Base-by-base conservation (phyloP, 1,140 invertebrate species). In the Globodera rostochiensis region DNA sequence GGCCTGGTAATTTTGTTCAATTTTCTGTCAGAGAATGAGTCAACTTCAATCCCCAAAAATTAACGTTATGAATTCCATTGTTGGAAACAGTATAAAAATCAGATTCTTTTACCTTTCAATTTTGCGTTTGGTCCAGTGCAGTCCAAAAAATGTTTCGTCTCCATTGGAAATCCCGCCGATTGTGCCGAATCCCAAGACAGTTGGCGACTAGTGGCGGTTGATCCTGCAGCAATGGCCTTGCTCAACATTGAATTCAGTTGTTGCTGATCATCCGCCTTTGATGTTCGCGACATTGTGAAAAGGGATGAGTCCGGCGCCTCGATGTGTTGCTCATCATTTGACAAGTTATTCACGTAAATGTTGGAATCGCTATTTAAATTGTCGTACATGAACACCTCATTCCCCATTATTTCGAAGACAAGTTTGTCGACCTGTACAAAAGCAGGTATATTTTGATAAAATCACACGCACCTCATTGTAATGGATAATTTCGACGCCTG, bases 341-440 rank as follows among this genome's bases (percentile, higher is more conserved):
- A n/a, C 50, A 75, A 64, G 19, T 75, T 75, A 19, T 21, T 6
- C 53, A 75, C 13, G 46, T 1, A 53, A 75, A 75, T 7, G 73
- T 57, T 57, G 19, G 46, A 75, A 45, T 66, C 36, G 15, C 46
- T 64, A 25, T 53, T 57, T 57, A 57, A 74, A 74, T 45, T 50
- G 71, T 80, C 70, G 15, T 13, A 80, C 8, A 66, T 25, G 6
- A 45, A 36, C 19, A 46, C 53, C 2, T 80, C 79, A 9, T 80
- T 80, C 0, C 79, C 79, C 79, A 80, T 80, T 75, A 80, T 80
- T 47, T 80, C 79, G 53, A 80, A 80, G 69, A 80, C 79, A 53
- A 80, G 25, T 45, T 71, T 49, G 70, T 80, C 79, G n/a, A 80
- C 79, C 79, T 80, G 64, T 36, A 4, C 49, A 73, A 11, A 45